Percentiles rank a stretch among this genome's conserved stretches.
Conservation (phyloP, 2,797 vertebrate genomes). For the Tachyglossus aculeatus region DNA sequence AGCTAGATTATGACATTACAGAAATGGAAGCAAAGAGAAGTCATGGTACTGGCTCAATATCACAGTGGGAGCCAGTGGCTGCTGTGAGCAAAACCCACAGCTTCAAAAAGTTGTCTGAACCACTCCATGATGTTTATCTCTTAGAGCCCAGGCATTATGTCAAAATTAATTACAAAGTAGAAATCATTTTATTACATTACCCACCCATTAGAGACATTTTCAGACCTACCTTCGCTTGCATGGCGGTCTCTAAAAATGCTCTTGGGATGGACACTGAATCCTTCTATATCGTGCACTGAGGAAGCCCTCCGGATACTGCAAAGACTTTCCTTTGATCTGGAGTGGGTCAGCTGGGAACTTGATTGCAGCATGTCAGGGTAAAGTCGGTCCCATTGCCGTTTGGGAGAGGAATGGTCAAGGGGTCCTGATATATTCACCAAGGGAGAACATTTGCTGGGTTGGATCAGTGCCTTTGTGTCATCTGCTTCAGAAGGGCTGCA, state of each 20-base stretch:
- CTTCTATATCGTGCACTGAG: conserved; percentile 96
- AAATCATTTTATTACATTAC: conserved; percentile 1
- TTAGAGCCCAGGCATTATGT: not conserved
- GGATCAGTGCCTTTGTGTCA: conserved; percentile 92
- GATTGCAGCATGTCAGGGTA: conserved; percentile 87
- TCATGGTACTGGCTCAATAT: conserved; percentile 3
- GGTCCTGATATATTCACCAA: conserved; percentile 89
- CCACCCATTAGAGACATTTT: conserved; percentile 9
- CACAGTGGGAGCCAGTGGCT: conserved; percentile 12
- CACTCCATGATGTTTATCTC: conserved; percentile 18
- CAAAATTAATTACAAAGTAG: conserved; percentile 1
- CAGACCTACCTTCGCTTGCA: conserved; percentile 87
- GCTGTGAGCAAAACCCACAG: not conserved
- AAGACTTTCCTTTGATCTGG: conserved; percentile 89
- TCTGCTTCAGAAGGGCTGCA: conserved; percentile 91
- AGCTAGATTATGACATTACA: conserved; percentile 17
- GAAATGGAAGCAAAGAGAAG: conserved; percentile 25
- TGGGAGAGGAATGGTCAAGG: conserved; percentile 92
- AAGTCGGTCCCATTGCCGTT: conserved; percentile 88
- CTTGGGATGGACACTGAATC: conserved; percentile 87
- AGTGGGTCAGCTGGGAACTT: conserved; percentile 85
- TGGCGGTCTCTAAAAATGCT: conserved; percentile 89
- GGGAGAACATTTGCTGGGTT: conserved; percentile 87
- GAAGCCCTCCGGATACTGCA: conserved; percentile 93
- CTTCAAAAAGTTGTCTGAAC: not conserved